These are phyloP conservation scores for Pseudomyrmex flavicornis DNA, from an alignment of 1,140 invertebrate genomes.

Conservation along the genomic window DNA sequence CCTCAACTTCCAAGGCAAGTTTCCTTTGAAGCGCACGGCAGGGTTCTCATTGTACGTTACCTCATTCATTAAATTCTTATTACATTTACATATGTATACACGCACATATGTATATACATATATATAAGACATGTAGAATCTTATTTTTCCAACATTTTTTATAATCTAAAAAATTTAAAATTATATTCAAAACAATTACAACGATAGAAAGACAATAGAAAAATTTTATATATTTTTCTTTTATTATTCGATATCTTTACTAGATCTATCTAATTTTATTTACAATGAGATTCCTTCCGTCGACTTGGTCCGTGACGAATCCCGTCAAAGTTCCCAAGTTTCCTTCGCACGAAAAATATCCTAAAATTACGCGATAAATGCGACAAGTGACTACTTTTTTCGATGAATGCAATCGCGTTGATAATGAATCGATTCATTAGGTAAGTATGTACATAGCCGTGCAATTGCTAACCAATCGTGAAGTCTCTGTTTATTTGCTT, in stretches of 20 bases:
- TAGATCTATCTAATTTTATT: neutral
- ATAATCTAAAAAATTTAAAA: neutral
- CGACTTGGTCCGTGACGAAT: constrained; percentile 25
- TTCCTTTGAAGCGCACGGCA: constrained; percentile 60
- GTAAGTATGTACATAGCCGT: constrained; percentile 55
- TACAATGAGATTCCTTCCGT: constrained; percentile 39
- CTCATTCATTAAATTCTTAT: neutral
- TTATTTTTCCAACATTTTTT: no score
- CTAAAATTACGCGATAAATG: constrained; percentile 10
- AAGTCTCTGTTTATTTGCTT: constrained; percentile 63
- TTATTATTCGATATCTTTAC: no score
- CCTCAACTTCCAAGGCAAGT: constrained; percentile 99
- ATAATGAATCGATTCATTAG: constrained; percentile 27
- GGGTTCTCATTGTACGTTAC: constrained; percentile 45
- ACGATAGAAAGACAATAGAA: neutral
- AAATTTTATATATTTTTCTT: neutral
- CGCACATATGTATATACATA: no score
- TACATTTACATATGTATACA: neutral
- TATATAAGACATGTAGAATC: no score
- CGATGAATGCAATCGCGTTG: constrained; percentile 17
- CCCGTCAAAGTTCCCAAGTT: constrained; percentile 29
- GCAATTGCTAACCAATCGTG: constrained; percentile 63
- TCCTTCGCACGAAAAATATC: constrained; percentile 33
- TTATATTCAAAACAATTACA: neutral
- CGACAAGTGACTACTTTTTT: constrained; percentile 10